Conservation (phyloP, 2,888 invertebrate genomes). For the Orthosia gracilis region DNA sequence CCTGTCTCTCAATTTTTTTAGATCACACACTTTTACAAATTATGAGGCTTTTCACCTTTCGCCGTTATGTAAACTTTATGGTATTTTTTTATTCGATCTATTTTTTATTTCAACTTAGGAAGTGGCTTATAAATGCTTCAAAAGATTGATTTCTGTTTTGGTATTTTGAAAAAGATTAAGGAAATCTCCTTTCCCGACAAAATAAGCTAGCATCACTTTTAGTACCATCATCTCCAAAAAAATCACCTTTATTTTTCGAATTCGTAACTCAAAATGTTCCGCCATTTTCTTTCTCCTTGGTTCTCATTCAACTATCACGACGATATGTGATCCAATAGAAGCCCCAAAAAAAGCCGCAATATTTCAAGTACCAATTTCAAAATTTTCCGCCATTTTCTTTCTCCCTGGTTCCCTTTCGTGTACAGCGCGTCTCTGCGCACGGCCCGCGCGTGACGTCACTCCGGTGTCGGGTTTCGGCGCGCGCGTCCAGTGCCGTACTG, state of each 20-base stretch:
- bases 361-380: neutral
- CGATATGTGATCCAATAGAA: neutral
- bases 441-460: slow-evolving; percentile 88
- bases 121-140: neutral
- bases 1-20: slow-evolving; percentile 24
- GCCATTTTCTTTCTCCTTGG: slow-evolving; percentile 30
- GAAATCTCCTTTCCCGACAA: neutral
- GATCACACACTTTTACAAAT: slow-evolving; percentile 10
- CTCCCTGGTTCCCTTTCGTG: slow-evolving; percentile 67
- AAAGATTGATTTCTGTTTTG: neutral
- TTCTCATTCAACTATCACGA: slow-evolving; percentile 68
- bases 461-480: slow-evolving; percentile 84
- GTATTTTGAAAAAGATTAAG: neutral
- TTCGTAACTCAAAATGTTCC: neutral
- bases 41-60: slow-evolving; percentile 43
- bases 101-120: neutral
- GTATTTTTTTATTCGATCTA: neutral
- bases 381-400: slow-evolving; percentile 2
- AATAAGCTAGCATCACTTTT: neutral
- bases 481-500: slow-evolving; percentile 75
- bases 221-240: neutral
- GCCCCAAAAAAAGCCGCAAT: neutral
- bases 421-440: slow-evolving; percentile 84
- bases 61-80: neutral
- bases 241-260: neutral